phyloP scores from a whole-genome alignment of 1,140 invertebrate genomes.

The Drosophila oshimai region DNA sequence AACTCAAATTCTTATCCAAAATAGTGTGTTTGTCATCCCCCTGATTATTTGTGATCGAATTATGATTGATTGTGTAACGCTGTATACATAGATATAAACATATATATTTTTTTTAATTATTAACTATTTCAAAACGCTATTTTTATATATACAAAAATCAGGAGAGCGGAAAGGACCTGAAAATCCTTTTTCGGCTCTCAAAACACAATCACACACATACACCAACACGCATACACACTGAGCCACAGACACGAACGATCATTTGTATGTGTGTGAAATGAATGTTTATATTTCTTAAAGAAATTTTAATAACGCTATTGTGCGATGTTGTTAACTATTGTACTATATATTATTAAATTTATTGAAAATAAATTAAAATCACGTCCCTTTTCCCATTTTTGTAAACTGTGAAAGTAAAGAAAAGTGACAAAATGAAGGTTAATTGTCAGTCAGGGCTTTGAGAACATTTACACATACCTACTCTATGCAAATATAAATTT shows the following conservation, averaged over 20 bases:
- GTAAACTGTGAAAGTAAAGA: constrained; percentile 20
- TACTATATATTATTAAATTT: constrained; percentile 71
- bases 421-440: constrained; percentile 1
- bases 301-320: constrained; percentile 83
- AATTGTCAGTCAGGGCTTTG: constrained; percentile 34
- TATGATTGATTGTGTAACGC: constrained; percentile 36
- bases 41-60: constrained; percentile 36
- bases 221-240: constrained; percentile 18
- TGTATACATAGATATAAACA: constrained; percentile 32
- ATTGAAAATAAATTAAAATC: constrained; percentile 60
- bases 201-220: constrained; percentile 20
- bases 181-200: constrained; percentile 6
- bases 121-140: constrained; percentile 62
- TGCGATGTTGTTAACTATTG: constrained; percentile 82
- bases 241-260: constrained; percentile 53
- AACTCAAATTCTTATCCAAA: neutral
- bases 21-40: constrained; percentile 11
- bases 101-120: constrained; percentile 54
- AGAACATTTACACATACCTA: constrained; percentile 40
- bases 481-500: constrained; percentile 44
- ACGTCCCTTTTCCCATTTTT: constrained; percentile 31
- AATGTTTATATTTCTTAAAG: constrained; percentile 83
- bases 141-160: constrained; percentile 54
- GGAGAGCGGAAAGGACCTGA: constrained; percentile 5
- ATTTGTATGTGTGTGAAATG: constrained; percentile 74